Conservation (phyloP, 2,113 vertebrate species). For the Clarias magur region DNA sequence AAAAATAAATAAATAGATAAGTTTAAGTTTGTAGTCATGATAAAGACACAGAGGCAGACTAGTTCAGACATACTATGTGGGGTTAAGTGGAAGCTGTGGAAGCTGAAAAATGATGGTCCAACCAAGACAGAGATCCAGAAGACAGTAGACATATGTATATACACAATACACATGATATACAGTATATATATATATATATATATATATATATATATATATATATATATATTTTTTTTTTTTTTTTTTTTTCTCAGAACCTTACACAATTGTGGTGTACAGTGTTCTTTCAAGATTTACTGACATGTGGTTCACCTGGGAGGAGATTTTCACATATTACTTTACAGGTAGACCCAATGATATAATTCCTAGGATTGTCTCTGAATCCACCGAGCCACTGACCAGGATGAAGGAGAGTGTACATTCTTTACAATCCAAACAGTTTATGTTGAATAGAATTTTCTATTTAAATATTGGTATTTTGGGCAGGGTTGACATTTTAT, state of each 20-base stretch:
- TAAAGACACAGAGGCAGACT: neutral
- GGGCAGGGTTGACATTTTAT: neutral
- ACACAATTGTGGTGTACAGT: neutral
- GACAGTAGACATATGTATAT: neutral
- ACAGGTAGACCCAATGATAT: neutral
- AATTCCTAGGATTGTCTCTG: neutral
- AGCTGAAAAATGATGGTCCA: conserved; percentile 57
- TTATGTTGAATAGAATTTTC: neutral
- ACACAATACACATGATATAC: too few species aligned
- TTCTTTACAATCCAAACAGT: neutral
- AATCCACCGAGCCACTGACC: neutral
- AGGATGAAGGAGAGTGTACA: neutral
- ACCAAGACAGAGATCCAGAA: conserved; percentile 51
- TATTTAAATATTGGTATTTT: neutral
- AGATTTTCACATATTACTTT: neutral
- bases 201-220: too few species aligned
- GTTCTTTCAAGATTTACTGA: neutral
- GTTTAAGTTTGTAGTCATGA: neutral
- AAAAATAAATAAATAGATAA: neutral
- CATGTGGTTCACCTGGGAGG: neutral
- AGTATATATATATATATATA: too few species aligned
- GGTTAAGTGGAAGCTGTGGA: neutral
- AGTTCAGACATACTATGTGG: neutral
- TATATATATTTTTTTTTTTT: too few species aligned
- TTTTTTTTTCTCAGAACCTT: neutral